phyloP scores from a whole-genome alignment of 2,888 invertebrate species.

The Tipula unca region DNA sequence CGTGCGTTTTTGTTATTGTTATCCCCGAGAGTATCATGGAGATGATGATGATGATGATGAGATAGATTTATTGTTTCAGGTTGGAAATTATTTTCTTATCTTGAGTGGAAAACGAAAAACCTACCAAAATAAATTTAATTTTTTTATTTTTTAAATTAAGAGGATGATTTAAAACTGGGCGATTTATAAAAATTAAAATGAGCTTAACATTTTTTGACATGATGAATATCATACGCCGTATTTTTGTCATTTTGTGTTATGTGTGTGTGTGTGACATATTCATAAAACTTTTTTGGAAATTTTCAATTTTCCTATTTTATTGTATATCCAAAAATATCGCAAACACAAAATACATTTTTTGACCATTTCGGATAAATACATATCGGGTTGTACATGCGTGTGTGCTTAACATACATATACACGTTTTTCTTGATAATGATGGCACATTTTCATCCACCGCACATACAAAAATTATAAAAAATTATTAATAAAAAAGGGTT shows the following conservation, averaged over 20 bases:
- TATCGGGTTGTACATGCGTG: background rate
- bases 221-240: background rate
- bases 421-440: conserved; percentile 8
- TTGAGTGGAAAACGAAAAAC: conserved; percentile 8
- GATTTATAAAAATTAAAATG: background rate
- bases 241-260: background rate
- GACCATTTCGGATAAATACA: background rate
- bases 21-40: background rate
- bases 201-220: conserved; percentile 14
- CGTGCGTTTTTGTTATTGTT: background rate
- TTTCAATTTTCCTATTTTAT: background rate
- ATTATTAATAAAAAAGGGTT: background rate
- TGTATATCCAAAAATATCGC: background rate
- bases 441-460: background rate
- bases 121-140: background rate
- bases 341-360: background rate
- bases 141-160: background rate
- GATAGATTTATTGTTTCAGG: conserved; percentile 14
- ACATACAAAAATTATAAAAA: background rate
- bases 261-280: background rate
- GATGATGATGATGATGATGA: background rate
- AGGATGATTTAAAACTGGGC: conserved; percentile 8
- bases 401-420: background rate
- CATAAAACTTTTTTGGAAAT: background rate
- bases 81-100: conserved; percentile 14